Evolutionary conservation across 2,888 invertebrate species (phyloP), one percentile per base, ranked within the genome.

Genomic region (Scrobipalpa costella): DNA sequence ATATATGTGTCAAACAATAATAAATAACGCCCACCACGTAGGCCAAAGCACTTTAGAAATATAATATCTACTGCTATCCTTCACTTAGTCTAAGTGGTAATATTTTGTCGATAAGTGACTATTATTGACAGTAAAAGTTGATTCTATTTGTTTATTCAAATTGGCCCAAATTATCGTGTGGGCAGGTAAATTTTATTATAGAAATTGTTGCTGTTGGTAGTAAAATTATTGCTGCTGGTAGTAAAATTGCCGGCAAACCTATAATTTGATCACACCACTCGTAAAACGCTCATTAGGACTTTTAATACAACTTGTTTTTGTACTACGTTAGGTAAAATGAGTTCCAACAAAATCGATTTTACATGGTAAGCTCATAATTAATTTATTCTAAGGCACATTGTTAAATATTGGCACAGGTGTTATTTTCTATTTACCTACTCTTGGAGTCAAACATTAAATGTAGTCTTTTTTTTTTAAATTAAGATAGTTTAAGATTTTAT

Each of bases 271-370:
- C 44, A 7, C 44, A 44, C 44, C n/a, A 44, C n/a, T 44, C 44
- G 44, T 44, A 44, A 44, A 44, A 44, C 44, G 44, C 44, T 44
- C n/a, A 44, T 44, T 44, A 44, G 40, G 44, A n/a, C 6, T 15
- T 44, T 44, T 15, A 44, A 5, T n/a, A 44, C 6, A 1, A n/a
- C 44, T 13, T 13, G 13, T 15, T 15, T 49, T 19, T 19, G 7
- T 38, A 38, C 38, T 38, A 38, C 7, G 19, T 49, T n/a, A 49
- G 3, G 1, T 19, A 1, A 44, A 1, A 44, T 6, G 15, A n/a
- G 13, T 38, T 38, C n/a, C 13, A 40, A 40, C 2, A 11, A 11
- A 40, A 40, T 2, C 2, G 2, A 40, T 40, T 8, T 8, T 34
- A 7, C 34, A 34, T 34, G 5, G 34, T 34, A 40, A 8, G 40